Conservation (phyloP, 2,113 vertebrate genomes). For the Merops nubicus region DNA sequence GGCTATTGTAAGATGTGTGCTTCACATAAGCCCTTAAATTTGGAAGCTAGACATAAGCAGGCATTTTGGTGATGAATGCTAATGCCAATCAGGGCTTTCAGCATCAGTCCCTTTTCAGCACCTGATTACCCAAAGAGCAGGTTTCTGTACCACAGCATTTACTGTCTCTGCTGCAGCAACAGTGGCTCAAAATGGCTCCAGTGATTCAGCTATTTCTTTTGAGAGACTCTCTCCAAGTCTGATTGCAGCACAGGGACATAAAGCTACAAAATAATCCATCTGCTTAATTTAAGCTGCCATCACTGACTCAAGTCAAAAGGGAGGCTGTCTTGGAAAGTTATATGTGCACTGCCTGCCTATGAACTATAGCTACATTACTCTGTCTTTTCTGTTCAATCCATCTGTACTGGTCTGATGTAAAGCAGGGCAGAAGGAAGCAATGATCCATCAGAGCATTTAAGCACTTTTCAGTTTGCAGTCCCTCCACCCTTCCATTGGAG, state of each 20-base stretch:
- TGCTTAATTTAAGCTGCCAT: background rate
- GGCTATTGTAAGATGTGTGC: background rate
- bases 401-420: background rate
- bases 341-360: background rate
- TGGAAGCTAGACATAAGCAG: background rate
- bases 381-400: background rate
- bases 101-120: background rate
- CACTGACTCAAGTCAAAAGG: background rate
- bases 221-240: background rate
- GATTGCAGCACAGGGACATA: background rate
- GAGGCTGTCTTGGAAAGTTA: background rate
- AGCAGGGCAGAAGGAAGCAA: background rate
- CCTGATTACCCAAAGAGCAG: background rate
- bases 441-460: background rate
- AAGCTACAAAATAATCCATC: background rate
- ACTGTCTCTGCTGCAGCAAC: background rate
- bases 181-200: background rate
- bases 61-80: background rate
- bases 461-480: background rate
- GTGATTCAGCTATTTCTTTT: background rate
- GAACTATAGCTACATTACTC: background rate
- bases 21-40: background rate
- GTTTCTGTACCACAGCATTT: background rate
- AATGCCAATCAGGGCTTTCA: background rate
- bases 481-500: background rate